phyloP scores from a whole-genome alignment of 2,888 invertebrate genomes.

The Microctonus aethiopoides region DNA sequence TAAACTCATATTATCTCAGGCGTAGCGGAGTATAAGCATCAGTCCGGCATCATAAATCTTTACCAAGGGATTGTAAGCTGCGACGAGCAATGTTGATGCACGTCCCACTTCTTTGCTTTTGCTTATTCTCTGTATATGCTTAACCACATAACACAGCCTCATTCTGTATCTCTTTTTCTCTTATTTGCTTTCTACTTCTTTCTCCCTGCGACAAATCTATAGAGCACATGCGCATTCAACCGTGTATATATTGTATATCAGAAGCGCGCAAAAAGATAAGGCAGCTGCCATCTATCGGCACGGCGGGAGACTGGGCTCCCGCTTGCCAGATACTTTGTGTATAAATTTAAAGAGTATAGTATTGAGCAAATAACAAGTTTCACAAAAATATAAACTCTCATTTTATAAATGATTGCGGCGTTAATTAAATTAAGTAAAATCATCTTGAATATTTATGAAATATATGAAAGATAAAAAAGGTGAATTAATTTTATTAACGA shows the following conservation, averaged over 20 bases:
- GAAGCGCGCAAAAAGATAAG: slow-evolving; percentile 59
- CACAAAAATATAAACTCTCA: neutral
- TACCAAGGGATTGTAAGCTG: slow-evolving; percentile 14
- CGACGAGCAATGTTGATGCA: slow-evolving; percentile 1
- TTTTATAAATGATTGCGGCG: neutral
- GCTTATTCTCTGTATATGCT: neutral
- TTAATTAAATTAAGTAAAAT: neutral
- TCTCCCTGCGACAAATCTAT: neutral
- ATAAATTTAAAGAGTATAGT: slow-evolving; percentile 18
- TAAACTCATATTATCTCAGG: slow-evolving; percentile 18
- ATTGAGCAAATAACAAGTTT: neutral
- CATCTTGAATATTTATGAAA: neutral
- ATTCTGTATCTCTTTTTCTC: neutral
- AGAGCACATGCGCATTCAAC: slow-evolving; percentile 8
- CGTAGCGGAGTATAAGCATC: slow-evolving; percentile 3
- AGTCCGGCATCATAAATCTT: slow-evolving; percentile 26
- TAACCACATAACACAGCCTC: neutral
- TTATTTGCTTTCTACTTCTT: neutral
- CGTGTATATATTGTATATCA: slow-evolving; percentile 16
- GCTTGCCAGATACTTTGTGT: slow-evolving; percentile 41
- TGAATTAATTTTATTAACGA: neutral
- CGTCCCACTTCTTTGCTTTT: slow-evolving; percentile 8
- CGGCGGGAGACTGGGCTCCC: slow-evolving; percentile 51
- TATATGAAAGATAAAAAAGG: neutral
- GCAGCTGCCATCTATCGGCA: slow-evolving; percentile 66